phyloP scores from a whole-genome alignment of 2,888 invertebrate species.

The Lasioglossum calceatum region DNA sequence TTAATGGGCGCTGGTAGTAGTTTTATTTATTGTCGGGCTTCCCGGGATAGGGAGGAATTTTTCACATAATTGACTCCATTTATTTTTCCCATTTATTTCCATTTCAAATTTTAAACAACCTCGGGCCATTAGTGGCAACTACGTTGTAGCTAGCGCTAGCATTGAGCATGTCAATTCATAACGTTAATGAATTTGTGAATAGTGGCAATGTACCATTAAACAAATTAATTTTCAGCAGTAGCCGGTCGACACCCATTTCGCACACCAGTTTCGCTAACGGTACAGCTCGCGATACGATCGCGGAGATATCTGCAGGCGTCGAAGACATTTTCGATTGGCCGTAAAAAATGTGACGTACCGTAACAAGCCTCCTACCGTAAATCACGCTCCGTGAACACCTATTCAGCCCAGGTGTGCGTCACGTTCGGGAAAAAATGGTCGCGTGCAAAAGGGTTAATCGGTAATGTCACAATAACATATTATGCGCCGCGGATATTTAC shows the following conservation, averaged over 20 bases:
- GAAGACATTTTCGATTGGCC: not conserved
- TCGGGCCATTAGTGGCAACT: not conserved
- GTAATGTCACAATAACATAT: slow-evolving; percentile 19
- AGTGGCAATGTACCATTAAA: not conserved
- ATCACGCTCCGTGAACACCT: slow-evolving; percentile 14
- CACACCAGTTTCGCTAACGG: not conserved
- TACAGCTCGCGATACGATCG: not conserved
- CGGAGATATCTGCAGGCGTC: not conserved
- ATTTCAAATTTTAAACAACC: not conserved
- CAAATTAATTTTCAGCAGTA: not conserved
- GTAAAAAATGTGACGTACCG: not conserved
- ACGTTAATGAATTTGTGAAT: not conserved
- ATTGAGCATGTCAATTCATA: no score
- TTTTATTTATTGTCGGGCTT: not conserved
- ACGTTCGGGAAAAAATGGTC: not conserved
- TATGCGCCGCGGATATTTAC: not conserved
- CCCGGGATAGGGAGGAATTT: accelerated
- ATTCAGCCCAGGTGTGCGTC: slow-evolving; percentile 9
- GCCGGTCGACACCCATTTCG: not conserved
- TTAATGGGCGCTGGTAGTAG: not conserved
- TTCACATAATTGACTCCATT: not conserved
- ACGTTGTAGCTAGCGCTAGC: not conserved
- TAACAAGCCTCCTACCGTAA: not conserved
- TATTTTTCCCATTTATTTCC: no score
- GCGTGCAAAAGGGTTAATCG: slow-evolving; percentile 38